phyloP scores from a whole-genome alignment of 2,888 invertebrate species.

The Caenorhabditis panamensis region DNA sequence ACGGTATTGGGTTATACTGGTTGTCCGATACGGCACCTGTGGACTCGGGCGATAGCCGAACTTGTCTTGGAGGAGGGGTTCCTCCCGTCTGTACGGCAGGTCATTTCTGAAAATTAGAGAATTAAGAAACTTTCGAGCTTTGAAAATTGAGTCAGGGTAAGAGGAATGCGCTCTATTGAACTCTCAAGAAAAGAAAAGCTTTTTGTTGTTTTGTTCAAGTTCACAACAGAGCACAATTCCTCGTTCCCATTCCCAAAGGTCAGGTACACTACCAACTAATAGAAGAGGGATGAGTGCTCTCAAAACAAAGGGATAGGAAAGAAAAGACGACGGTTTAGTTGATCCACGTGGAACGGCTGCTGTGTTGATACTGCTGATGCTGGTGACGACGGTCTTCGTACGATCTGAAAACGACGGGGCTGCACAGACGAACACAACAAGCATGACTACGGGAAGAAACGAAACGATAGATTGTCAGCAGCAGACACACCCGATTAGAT shows the following conservation, averaged over 20 bases:
- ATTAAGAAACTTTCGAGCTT: too few relatives aligned
- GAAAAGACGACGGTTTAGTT: slow-evolving; percentile 18
- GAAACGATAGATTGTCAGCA: slow-evolving; percentile 19
- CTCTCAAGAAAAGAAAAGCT: too few relatives aligned
- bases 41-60: slow-evolving; percentile 66
- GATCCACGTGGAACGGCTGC: slow-evolving; percentile 52
- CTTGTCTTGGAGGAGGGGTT: slow-evolving; percentile 70
- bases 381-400: slow-evolving; percentile 29
- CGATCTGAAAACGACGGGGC: slow-evolving; percentile 35
- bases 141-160: neutral
- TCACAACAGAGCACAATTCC: neutral
- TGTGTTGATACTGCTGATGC: slow-evolving; percentile 32
- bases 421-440: slow-evolving; percentile 34
- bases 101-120: slow-evolving; percentile 62
- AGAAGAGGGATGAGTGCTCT: slow-evolving; percentile 53
- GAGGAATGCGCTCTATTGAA: neutral
- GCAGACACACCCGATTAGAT: slow-evolving; percentile 42
- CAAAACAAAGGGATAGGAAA: slow-evolving; percentile 48
- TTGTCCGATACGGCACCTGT: slow-evolving; percentile 62
- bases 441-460: slow-evolving; percentile 30
- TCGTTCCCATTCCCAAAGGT: neutral
- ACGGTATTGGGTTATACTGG: slow-evolving; percentile 68
- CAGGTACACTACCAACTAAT: slow-evolving; percentile 54
- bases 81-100: slow-evolving; percentile 66
- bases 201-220: too few relatives aligned